These are phyloP conservation scores for Acrocyrtus sp. DNA, from an alignment of 2,888 invertebrate genomes.

Conservation along the genomic window DNA sequence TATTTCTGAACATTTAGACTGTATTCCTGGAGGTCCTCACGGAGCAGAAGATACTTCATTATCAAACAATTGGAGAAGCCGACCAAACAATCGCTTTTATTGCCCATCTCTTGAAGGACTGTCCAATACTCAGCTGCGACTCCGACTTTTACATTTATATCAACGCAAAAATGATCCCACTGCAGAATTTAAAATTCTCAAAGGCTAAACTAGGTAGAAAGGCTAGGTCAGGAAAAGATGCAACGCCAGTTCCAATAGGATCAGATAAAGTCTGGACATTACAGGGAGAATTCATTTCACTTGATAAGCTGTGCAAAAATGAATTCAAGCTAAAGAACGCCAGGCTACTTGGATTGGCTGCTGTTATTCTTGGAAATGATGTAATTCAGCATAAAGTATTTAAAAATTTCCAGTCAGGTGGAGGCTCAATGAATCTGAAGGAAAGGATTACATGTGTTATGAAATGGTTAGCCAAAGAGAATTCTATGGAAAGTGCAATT, in stretches of 20 bases:
- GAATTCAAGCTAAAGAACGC: conserved; percentile 66
- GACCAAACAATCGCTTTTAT: conserved; percentile 88
- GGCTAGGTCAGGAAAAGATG: background rate
- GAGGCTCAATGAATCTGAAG: conserved; percentile 72
- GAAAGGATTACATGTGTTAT: conserved; percentile 77
- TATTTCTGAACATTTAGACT: conserved; percentile 75
- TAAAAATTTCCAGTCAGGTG: conserved; percentile 73
- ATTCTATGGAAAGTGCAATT: conserved; percentile 77
- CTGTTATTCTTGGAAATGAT: conserved; percentile 89
- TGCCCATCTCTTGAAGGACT: conserved; percentile 76
- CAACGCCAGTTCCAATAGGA: background rate
- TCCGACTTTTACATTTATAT: conserved; percentile 93
- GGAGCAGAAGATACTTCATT: conserved; percentile 75
- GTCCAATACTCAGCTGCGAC: conserved; percentile 91
- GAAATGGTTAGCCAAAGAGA: conserved; percentile 77
- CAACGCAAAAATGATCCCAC: conserved; percentile 78
- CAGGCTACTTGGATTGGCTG: conserved; percentile 79
- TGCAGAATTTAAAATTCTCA: conserved; percentile 65
- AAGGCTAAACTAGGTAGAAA: conserved; percentile 10
- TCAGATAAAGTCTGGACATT: conserved; percentile 36
- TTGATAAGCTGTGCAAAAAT: conserved; percentile 44
- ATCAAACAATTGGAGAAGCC: conserved; percentile 87
- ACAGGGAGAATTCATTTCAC: conserved; percentile 31
- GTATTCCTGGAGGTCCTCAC: conserved; percentile 78
- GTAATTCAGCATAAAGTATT: conserved; percentile 79